phyloP scores from a whole-genome alignment of 2,797 vertebrate genomes.

The Takifugu rubripes region DNA sequence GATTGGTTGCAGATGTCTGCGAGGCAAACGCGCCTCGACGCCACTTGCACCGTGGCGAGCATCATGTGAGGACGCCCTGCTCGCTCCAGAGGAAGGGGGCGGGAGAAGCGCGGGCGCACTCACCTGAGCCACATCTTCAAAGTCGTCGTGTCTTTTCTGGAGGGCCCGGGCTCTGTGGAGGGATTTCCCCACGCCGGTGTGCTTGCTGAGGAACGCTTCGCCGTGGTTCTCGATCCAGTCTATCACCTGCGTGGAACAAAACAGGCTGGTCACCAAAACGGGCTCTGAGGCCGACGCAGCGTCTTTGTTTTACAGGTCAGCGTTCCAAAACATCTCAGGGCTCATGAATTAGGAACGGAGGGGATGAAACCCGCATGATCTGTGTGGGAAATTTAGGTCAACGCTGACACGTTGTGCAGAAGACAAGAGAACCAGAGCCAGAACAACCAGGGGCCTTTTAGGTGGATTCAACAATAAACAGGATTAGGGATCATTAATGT shows the following conservation, averaged over 20 bases:
- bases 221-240: conserved; percentile 99
- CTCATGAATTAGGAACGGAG: conserved; percentile 36
- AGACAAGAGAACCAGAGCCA: no score
- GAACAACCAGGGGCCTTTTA: no score
- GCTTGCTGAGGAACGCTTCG: conserved; percentile 96
- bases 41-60: background rate
- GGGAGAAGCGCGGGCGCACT: conserved; percentile 13
- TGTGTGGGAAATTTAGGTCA: conserved; percentile 39
- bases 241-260: conserved; percentile 80
- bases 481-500: no score
- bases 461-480: no score
- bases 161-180: conserved; percentile 91
- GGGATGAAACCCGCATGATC: conserved; percentile 46
- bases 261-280: no score
- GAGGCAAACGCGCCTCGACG: conserved; percentile 22
- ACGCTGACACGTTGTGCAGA: background rate
- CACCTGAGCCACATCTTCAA: conserved; percentile 97
- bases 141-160: conserved; percentile 96
- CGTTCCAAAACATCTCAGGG: conserved; percentile 14
- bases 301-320: background rate
- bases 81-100: background rate
- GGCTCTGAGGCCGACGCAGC: background rate
- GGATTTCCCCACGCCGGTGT: conserved; percentile 94
- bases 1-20: conserved; percentile 52
- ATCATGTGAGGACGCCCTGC: background rate